phyloP scores from a whole-genome alignment of 2,888 invertebrate species.

The Dinocampus coccinellae region DNA sequence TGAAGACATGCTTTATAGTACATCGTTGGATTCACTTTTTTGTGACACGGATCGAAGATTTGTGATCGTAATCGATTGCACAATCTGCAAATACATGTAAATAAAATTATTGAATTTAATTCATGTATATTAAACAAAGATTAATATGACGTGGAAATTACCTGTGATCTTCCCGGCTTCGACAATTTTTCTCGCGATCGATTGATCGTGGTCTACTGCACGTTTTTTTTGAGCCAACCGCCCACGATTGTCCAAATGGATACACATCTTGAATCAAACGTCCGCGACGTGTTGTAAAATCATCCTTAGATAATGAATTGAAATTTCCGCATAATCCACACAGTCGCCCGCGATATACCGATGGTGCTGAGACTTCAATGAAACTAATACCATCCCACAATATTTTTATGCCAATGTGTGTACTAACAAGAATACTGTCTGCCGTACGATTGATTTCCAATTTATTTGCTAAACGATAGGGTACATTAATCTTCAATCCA shows the following conservation, averaged over 20 bases:
- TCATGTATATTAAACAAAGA: background rate
- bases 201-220: constrained; percentile 72
- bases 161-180: constrained; percentile 63
- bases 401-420: constrained; percentile 84
- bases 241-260: constrained; percentile 90
- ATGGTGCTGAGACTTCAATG: constrained; percentile 85
- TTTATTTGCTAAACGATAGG: constrained; percentile 73
- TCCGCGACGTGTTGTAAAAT: constrained; percentile 81
- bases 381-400: constrained; percentile 96
- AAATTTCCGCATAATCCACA: constrained; percentile 97
- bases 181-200: constrained; percentile 67
- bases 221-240: constrained; percentile 84
- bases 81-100: constrained; percentile 50
- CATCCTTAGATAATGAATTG: constrained; percentile 88
- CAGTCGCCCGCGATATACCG: constrained; percentile 79
- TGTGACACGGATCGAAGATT: constrained; percentile 83
- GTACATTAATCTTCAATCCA: constrained; percentile 80
- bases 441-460: constrained; percentile 77
- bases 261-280: constrained; percentile 76
- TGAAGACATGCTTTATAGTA: constrained; percentile 89
- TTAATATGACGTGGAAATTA: constrained; percentile 56
- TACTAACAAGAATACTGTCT: constrained; percentile 77
- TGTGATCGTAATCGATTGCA: constrained; percentile 72
- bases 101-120: background rate
- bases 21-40: constrained; percentile 82